Conservation (phyloP, 1,140 invertebrate species). For the Leguminivora glycinivorella region DNA sequence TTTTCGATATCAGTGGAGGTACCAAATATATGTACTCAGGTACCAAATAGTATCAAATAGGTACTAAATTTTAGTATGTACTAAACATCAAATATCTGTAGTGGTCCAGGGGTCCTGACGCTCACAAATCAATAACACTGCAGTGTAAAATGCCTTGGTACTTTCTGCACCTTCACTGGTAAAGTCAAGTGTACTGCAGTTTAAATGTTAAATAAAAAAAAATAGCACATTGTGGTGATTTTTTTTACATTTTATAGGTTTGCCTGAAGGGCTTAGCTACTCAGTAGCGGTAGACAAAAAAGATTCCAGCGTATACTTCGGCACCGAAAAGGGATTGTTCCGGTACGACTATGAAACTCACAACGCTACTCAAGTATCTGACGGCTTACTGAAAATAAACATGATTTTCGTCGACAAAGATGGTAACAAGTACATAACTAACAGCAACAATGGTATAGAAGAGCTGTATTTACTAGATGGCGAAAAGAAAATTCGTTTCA, state of each 20-base stretch:
- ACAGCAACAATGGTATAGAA: constrained; percentile 55
- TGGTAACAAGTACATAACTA: constrained; percentile 64
- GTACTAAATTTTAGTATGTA: no score
- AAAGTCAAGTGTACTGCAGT: no score
- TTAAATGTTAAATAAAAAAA: constrained; percentile 25
- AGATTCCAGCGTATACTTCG: constrained; percentile 55
- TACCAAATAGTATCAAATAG: no score
- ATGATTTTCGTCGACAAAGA: constrained; percentile 64
- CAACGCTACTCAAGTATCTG: constrained; percentile 48
- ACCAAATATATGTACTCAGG: no score
- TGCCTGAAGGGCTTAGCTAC: constrained; percentile 58
- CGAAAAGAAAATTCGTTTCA: constrained; percentile 55
- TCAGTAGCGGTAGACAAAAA: constrained; percentile 63
- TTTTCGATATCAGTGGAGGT: no score
- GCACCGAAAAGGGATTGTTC: constrained; percentile 59
- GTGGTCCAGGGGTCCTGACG: no score
- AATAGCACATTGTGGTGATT: no score
- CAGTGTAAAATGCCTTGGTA: no score
- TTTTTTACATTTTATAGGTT: constrained; percentile 43
- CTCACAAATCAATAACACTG: no score
- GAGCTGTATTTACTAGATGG: constrained; percentile 54
- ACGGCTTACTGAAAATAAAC: constrained; percentile 48
- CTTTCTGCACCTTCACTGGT: no score
- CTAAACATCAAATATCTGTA: no score
- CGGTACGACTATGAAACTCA: constrained; percentile 55